Percentiles rank a stretch among this genome's conserved stretches.
phyloP scores from a whole-genome alignment of 53 echinoderm and acorn worm species.

The Paracentrotus lividus region DNA sequence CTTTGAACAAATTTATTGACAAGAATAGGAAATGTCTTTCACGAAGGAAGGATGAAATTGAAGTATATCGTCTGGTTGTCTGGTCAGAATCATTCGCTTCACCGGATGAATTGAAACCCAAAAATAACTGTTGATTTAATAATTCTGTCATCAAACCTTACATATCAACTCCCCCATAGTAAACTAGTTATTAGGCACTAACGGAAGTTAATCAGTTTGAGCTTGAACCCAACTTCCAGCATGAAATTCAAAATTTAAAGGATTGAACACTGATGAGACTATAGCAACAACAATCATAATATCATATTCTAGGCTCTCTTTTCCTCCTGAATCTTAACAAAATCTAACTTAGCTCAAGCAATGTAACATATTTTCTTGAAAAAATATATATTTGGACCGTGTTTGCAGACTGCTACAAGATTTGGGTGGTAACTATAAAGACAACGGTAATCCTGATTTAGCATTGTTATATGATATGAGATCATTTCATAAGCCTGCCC shows the following conservation, averaged over 20 bases:
- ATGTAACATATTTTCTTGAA: background rate
- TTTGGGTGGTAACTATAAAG: background rate
- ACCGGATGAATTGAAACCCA: slow-evolving; percentile 10
- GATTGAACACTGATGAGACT: background rate
- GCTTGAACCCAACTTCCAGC: background rate
- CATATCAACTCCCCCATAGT: background rate
- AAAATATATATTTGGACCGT: background rate
- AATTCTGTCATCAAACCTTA: slow-evolving; percentile 1
- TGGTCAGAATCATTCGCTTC: background rate
- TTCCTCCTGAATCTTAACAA: background rate
- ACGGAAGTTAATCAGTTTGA: background rate
- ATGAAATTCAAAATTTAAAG: background rate
- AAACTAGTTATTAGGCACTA: background rate
- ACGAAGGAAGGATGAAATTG: slow-evolving; percentile 18
- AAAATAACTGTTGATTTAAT: slow-evolving; percentile 46
- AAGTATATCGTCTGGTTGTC: background rate
- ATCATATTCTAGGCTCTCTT: background rate
- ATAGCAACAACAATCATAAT: background rate
- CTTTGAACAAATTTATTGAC: background rate
- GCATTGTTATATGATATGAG: background rate
- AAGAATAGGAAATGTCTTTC: slow-evolving; percentile 22
- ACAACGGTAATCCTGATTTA: slow-evolving; percentile 24
- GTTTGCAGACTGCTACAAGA: background rate
- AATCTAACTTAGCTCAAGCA: background rate
- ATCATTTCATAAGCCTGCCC: slow-evolving; percentile 37